These are phyloP conservation scores for Megaleporinus macrocephalus DNA, from an alignment of 2,113 vertebrate genomes.

Conservation along the genomic window DNA sequence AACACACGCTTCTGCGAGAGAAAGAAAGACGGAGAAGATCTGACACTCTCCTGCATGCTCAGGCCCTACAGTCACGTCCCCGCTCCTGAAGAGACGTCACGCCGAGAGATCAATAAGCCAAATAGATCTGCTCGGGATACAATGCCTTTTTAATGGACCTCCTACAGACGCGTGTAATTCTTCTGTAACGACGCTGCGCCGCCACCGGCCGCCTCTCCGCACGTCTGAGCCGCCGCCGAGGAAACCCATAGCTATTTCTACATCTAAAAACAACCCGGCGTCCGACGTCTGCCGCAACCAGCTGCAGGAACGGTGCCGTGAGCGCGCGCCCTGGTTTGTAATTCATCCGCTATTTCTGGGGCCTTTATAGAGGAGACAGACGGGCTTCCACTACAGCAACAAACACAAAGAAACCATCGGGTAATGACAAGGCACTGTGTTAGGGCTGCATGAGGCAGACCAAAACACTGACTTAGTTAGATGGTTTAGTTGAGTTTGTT, in stretches of 20 bases:
- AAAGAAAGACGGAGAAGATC: too few relatives aligned
- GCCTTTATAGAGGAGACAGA: slow-evolving; percentile 53
- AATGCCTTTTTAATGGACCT: slow-evolving; percentile 39
- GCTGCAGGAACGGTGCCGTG: background rate
- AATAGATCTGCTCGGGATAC: slow-evolving; percentile 52
- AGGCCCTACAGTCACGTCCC: slow-evolving; percentile 36
- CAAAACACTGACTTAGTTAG: too few relatives aligned
- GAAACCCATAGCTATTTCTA: slow-evolving; percentile 33
- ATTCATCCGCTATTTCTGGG: slow-evolving; percentile 51
- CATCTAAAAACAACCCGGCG: slow-evolving; percentile 28
- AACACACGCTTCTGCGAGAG: too few relatives aligned
- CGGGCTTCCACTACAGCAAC: slow-evolving; percentile 52
- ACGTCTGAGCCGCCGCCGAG: slow-evolving; percentile 12
- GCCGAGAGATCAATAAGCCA: slow-evolving; percentile 57
- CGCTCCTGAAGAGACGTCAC: slow-evolving; percentile 49
- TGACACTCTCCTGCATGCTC: background rate
- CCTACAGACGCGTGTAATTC: slow-evolving; percentile 21
- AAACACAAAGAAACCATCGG: slow-evolving; percentile 49
- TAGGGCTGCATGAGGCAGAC: background rate
- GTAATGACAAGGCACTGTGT: slow-evolving; percentile 54
- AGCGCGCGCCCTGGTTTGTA: slow-evolving; percentile 42
- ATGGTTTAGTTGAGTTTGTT: too few relatives aligned
- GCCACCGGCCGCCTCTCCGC: slow-evolving; percentile 2
- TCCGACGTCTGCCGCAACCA: slow-evolving; percentile 14
- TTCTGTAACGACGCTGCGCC: slow-evolving; percentile 30